phyloP scores from a whole-genome alignment of 2,797 vertebrate species.

The Pogonophryne albipinna region DNA sequence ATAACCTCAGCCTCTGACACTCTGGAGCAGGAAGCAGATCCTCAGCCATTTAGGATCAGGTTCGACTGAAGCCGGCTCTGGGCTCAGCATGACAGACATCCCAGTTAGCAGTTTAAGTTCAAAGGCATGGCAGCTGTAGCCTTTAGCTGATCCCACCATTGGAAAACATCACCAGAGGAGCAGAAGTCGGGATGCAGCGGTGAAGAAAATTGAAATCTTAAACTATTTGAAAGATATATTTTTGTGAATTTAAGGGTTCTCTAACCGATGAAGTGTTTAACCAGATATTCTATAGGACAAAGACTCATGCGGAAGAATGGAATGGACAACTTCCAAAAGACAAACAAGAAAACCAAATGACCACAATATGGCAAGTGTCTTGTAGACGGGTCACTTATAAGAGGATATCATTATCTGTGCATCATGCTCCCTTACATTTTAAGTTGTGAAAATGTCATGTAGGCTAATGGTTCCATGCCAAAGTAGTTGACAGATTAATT shows the following conservation, averaged over 20 bases:
- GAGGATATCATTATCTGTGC: background rate
- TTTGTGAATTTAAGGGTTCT: background rate
- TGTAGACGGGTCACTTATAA: background rate
- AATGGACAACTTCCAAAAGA: constrained; percentile 1
- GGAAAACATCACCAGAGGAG: background rate
- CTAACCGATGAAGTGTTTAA: background rate
- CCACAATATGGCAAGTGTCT: background rate
- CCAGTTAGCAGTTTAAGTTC: constrained; percentile 4
- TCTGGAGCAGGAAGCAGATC: constrained; percentile 27
- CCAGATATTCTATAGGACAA: background rate
- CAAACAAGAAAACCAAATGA: constrained; percentile 4
- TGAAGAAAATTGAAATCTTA: background rate
- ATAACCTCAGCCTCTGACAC: constrained; percentile 48
- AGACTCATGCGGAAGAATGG: no score
- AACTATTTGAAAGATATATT: background rate
- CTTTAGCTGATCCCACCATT: background rate
- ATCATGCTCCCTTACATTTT: background rate
- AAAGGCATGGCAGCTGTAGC: background rate
- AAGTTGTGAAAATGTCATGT: background rate
- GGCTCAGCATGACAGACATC: constrained; percentile 10
- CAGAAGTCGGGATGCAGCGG: background rate
- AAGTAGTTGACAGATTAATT: background rate
- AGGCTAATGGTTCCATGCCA: constrained; percentile 7
- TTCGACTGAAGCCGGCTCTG: constrained; percentile 16
- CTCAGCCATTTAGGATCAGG: constrained; percentile 34